Evolutionary conservation across 2,797 vertebrate genomes (phyloP).

Genomic region (Hydrocynus forskahlii): DNA sequence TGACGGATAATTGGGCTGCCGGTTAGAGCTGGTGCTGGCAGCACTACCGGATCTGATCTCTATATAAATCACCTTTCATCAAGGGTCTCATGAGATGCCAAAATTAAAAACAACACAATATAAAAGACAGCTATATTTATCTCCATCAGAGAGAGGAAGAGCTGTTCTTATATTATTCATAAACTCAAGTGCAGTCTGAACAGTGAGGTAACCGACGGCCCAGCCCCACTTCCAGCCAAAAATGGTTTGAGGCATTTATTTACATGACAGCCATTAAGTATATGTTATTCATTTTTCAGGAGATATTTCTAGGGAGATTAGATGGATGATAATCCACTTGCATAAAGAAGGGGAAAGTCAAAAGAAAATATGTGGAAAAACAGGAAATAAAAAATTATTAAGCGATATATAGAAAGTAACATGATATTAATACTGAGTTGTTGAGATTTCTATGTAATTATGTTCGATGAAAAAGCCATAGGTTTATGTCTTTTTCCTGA

Average conservation of each 20-base stretch:
- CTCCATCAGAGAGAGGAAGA: background rate
- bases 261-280: too few species aligned
- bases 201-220: background rate
- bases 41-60: slow-evolving; percentile 16
- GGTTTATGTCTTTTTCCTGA: too few species aligned
- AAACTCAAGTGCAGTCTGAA: background rate
- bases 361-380: too few species aligned
- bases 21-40: slow-evolving; percentile 44
- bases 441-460: too few species aligned
- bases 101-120: slow-evolving; percentile 30
- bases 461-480: too few species aligned
- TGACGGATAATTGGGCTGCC: slow-evolving; percentile 37
- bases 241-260: background rate
- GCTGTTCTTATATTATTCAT: background rate
- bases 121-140: slow-evolving; percentile 20
- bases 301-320: background rate
- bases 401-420: too few species aligned
- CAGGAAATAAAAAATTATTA: too few species aligned
- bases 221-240: background rate
- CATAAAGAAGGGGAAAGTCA: too few species aligned
- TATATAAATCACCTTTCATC: slow-evolving; percentile 47
- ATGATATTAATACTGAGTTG: too few species aligned
- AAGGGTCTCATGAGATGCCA: slow-evolving; percentile 29
- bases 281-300: too few species aligned
- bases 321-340: too few species aligned